Base-by-base conservation (phyloP, 2,888 invertebrate species). In the Micropterix aruncella region DNA sequence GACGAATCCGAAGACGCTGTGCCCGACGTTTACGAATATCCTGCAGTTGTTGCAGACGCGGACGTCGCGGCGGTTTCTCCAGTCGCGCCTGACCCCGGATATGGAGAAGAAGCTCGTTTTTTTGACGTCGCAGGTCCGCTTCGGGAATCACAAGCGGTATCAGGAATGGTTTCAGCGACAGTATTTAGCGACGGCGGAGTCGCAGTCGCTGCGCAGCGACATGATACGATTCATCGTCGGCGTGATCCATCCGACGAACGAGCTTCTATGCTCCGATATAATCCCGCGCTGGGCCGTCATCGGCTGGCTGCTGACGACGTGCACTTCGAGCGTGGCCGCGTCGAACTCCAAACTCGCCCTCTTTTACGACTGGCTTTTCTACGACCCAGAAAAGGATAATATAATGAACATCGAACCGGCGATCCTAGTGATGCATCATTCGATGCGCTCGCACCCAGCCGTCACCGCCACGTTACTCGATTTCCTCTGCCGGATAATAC, bases 351-450 rank as follows among this genome's bases (percentile, higher is more conserved):
- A 93, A 66, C 65, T 93, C 46, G 89, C 92, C 14, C 70, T 94
- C 41, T 93, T 94, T 63, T 92, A 89, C 62, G 94, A 94, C 62
- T 94, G 93, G 93, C 66, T 93, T 38, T 87, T 91, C 57, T 94
- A 86, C 65, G 91, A 93, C 55, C 79, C 87, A 16, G 87, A 87
- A 53, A 86, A 84, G 59, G 92, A 93, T 63, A 92, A 90, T 60
- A 93, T 93, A 50, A 93, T 93, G 93, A 92, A 93, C 63, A 92
- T 93, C 54, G 92, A 93, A 66, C 92, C 93, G 16, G 92, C 90
- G 9, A 90, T 93, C 55, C 74, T 93, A 52, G 90, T 93, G 17
- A 93, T 93, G 91, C 86, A 87, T 62, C 87, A 92, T 68, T 92
- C 91, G 40, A 85, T 93, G 81, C 74, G 88, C 57, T 87, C 89